Evolutionary conservation across 2,888 invertebrate genomes (phyloP).

Genomic region (Oscheius sp.): DNA sequence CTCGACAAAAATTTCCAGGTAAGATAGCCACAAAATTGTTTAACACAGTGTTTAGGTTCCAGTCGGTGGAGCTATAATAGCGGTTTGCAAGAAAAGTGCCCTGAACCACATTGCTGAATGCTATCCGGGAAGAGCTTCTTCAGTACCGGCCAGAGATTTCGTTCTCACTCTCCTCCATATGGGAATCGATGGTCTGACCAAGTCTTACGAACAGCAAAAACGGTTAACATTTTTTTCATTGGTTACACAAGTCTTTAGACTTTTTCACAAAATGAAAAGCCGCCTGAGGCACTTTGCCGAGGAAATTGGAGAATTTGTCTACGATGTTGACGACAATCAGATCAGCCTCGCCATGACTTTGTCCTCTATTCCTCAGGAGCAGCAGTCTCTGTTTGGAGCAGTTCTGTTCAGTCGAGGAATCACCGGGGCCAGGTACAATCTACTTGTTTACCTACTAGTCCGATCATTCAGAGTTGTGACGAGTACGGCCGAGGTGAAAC

Average conservation of each 20-base stretch:
- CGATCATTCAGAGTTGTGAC: slow-evolving; percentile 52
- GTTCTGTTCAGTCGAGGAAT: slow-evolving; percentile 62
- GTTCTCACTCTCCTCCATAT: slow-evolving; percentile 60
- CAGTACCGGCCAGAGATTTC: slow-evolving; percentile 61
- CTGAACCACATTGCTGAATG: slow-evolving; percentile 81
- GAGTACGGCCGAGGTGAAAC: slow-evolving; percentile 42
- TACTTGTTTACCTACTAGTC: background rate
- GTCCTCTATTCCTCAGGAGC: slow-evolving; percentile 55
- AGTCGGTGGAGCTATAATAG: slow-evolving; percentile 85
- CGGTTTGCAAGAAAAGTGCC: slow-evolving; percentile 80
- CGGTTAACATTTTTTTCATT: slow-evolving; percentile 22
- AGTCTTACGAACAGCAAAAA: slow-evolving; percentile 49
- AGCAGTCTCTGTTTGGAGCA: slow-evolving; percentile 65
- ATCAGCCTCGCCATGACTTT: slow-evolving; percentile 67
- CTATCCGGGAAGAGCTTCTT: slow-evolving; percentile 79
- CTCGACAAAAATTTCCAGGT: slow-evolving; percentile 83
- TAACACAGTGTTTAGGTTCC: slow-evolving; percentile 79
- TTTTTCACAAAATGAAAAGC: slow-evolving; percentile 52
- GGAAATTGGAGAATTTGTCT: slow-evolving; percentile 62
- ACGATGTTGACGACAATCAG: slow-evolving; percentile 60
- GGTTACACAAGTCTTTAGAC: slow-evolving; percentile 28
- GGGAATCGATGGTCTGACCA: slow-evolving; percentile 50
- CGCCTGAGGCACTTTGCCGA: slow-evolving; percentile 55
- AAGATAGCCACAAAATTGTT: background rate
- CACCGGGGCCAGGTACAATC: slow-evolving; percentile 52